Percentiles rank a stretch among this genome's conserved stretches.
These are phyloP conservation scores for Phallusia fumigata DNA, from an alignment of 23 tunicate genomes.

Conservation along the genomic window DNA sequence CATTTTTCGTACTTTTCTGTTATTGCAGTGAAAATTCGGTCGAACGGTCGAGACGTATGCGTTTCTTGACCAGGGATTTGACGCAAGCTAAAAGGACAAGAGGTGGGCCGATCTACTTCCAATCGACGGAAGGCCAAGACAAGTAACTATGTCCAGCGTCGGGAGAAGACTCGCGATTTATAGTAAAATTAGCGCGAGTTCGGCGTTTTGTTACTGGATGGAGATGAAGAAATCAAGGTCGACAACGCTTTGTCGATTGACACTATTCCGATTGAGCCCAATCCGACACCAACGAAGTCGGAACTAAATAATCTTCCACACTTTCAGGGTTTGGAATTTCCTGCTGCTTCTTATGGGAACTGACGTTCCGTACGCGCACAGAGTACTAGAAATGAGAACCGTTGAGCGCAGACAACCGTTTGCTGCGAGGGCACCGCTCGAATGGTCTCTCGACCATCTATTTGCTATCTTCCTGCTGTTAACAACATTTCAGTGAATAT, in stretches of 20 bases:
- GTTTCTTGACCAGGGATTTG: background rate
- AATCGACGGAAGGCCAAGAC: background rate
- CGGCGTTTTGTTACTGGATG: background rate
- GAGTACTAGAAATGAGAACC: too few species aligned
- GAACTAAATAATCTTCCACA: background rate
- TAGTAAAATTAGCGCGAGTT: background rate
- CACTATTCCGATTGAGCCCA: too few species aligned
- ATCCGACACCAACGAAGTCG: too few species aligned
- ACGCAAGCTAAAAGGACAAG: background rate
- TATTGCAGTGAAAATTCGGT: background rate
- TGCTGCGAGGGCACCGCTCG: too few species aligned
- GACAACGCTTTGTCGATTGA: too few species aligned
- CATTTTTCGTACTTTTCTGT: background rate
- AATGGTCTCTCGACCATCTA: background rate
- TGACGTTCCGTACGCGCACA: slow-evolving; percentile 1
- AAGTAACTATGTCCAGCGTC: too few species aligned
- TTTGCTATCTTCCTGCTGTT: background rate
- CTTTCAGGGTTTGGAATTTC: too few species aligned
- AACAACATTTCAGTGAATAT: background rate
- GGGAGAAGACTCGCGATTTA: too few species aligned
- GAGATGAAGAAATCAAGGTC: too few species aligned
- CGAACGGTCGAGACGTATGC: background rate
- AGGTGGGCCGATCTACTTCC: background rate
- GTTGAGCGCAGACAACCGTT: background rate
- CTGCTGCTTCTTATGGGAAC: background rate